These are phyloP conservation scores for Gymnogyps californianus DNA, from an alignment of 2,113 vertebrate species.

Conservation along the genomic window DNA sequence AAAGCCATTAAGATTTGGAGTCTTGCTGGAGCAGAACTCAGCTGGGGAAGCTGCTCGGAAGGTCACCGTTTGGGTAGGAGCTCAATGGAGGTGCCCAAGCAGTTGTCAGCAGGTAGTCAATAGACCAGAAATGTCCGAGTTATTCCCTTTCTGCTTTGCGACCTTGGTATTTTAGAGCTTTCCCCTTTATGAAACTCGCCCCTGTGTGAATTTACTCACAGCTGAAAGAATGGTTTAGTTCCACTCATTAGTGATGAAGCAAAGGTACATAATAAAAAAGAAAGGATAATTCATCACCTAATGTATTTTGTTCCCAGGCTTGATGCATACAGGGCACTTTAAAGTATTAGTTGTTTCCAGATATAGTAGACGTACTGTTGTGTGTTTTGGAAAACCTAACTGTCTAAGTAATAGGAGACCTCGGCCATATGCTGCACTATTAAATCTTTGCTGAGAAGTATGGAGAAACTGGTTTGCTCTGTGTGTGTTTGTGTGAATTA, in stretches of 20 bases:
- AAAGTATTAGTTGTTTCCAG: slow-evolving; percentile 48
- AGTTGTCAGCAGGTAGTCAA: not conserved
- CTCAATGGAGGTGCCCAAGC: not conserved
- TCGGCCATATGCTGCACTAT: not conserved
- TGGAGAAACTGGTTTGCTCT: not conserved
- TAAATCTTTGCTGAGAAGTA: slow-evolving; percentile 20
- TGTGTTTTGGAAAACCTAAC: slow-evolving; percentile 42
- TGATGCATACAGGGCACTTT: not conserved
- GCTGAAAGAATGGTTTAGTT: not conserved
- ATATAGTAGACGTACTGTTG: not conserved
- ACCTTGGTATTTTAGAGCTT: not conserved
- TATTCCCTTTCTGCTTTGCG: not conserved
- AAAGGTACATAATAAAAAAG: slow-evolving; percentile 7
- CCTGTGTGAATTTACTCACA: not conserved
- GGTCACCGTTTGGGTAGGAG: not conserved
- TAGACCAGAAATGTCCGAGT: not conserved
- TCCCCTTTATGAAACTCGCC: not conserved
- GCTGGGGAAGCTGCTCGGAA: not conserved
- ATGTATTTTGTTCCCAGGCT: slow-evolving; percentile 15
- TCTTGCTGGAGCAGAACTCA: not conserved
- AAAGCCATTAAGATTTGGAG: not conserved
- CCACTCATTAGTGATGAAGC: slow-evolving; percentile 14
- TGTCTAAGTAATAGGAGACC: slow-evolving; percentile 23
- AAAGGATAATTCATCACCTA: slow-evolving; percentile 17
- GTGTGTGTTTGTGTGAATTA: slow-evolving; percentile 14